Conservation (phyloP, 2,113 vertebrate species). For the Todiramphus chloris region DNA sequence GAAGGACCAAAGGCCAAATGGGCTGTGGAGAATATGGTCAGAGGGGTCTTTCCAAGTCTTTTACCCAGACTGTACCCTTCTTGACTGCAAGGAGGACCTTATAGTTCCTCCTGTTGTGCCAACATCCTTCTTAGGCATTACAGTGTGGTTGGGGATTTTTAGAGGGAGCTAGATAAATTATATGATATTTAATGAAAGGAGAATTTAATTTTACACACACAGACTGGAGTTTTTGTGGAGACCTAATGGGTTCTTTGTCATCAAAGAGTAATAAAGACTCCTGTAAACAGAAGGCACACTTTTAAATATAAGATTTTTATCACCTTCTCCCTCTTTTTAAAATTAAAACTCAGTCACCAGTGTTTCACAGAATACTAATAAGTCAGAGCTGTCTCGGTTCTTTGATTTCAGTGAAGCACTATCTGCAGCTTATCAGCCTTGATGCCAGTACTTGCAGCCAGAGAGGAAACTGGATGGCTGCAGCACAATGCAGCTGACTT, state of each 20-base stretch:
- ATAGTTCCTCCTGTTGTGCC: background rate
- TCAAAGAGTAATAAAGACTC: conserved; percentile 17
- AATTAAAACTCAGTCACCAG: conserved; percentile 39
- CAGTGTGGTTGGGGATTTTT: background rate
- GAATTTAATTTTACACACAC: conserved; percentile 6
- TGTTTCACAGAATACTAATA: conserved; percentile 41
- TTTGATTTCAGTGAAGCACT: conserved; percentile 28
- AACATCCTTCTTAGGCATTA: background rate
- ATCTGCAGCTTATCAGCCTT: conserved; percentile 42
- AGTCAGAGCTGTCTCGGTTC: conserved; percentile 27
- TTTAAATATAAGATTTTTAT: conserved; percentile 49
- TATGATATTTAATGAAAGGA: background rate
- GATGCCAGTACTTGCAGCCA: conserved; percentile 46
- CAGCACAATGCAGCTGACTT: conserved; percentile 49
- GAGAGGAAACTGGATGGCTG: conserved; percentile 55
- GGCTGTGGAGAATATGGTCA: background rate
- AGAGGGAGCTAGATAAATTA: background rate
- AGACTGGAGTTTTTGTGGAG: background rate
- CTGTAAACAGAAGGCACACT: conserved; percentile 10
- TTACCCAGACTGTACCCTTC: background rate
- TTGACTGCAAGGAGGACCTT: background rate
- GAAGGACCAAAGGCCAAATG: background rate
- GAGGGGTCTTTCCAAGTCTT: background rate
- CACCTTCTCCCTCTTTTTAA: background rate
- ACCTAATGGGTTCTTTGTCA: conserved; percentile 1